Conservation (phyloP, 1,140 invertebrate genomes). For the Anastrepha obliqua region DNA sequence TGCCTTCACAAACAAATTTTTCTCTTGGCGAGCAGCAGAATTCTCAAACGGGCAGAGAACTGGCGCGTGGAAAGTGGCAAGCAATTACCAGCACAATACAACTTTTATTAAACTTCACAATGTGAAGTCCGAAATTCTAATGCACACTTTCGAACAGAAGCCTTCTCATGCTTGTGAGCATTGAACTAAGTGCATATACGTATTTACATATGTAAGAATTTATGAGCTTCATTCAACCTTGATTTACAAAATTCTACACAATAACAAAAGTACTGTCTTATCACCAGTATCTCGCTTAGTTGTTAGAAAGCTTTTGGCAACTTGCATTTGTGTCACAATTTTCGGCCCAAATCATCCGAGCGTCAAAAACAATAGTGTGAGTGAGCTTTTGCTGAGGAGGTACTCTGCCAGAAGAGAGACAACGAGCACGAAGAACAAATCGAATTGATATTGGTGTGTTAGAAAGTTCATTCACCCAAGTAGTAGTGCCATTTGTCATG, state of each 20-base stretch:
- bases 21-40: too few relatives aligned
- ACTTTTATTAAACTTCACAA: too few relatives aligned
- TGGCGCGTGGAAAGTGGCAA: too few relatives aligned
- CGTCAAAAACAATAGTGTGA: too few relatives aligned
- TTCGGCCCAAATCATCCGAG: not conserved
- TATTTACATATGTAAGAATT: not conserved
- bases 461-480: constrained; percentile 24
- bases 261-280: not conserved
- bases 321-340: constrained; percentile 8
- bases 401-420: not conserved
- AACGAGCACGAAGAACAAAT: not conserved
- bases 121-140: too few relatives aligned
- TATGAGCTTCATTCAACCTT: not conserved
- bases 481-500: not conserved
- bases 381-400: not conserved
- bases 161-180: too few relatives aligned
- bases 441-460: not conserved
- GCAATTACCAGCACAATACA: too few relatives aligned
- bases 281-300: not conserved
- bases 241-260: not conserved
- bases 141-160: too few relatives aligned
- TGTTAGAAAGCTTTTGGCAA: not conserved
- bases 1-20: too few relatives aligned
- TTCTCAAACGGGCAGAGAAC: too few relatives aligned
- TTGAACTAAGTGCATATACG: not conserved